Evolutionary conservation across 2,888 invertebrate species (phyloP), one percentile per base, ranked within the genome.

Genomic region (Aquatica leii): DNA sequence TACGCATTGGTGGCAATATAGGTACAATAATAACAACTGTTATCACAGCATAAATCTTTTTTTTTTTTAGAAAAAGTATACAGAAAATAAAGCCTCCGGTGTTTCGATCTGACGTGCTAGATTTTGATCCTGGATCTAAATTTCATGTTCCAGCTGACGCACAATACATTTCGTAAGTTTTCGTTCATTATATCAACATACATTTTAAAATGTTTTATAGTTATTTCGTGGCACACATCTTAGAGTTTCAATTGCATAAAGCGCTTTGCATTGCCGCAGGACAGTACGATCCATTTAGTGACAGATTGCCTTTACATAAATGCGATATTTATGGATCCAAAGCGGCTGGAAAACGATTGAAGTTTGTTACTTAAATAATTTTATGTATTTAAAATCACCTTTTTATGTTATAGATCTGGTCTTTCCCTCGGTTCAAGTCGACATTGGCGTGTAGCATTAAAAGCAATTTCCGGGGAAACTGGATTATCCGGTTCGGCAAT

Each of bases 241-340:
- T 93, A 24, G 91, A 93, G 79, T 94, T 93, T 78, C 93, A 93
- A 82, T 89, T 93, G 69, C 87, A 92, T 69, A 83, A 86, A 71
- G 86, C 90, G 1, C 80, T 93, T 40, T 93, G 93, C 74, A 85
- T 83, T 61, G 85, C 81, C 65, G 88, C 90, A 3, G 89, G 88
- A 37, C 85, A 92, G 72, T 86, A 85, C 65, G 85, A 86, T 69
- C 86, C 85, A 0, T 51, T 41, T 17, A 57, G 69, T 18, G 69
- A 80, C 15, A 78, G 81, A 69, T 77, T 69, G 34, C 74, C 73
- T 0, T 55, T 78, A 21, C 73, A 76, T 58, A 68, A 73, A 49
- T 78, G 78, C 59, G 78, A 78, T 67, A 74, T 78, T 59, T 77
- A 76, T 58, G 58, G 73, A 20, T 76, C 76, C 5, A 71, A 64